Conservation (phyloP, 2,797 vertebrate genomes). For the Melanotaenia pygmaea region DNA sequence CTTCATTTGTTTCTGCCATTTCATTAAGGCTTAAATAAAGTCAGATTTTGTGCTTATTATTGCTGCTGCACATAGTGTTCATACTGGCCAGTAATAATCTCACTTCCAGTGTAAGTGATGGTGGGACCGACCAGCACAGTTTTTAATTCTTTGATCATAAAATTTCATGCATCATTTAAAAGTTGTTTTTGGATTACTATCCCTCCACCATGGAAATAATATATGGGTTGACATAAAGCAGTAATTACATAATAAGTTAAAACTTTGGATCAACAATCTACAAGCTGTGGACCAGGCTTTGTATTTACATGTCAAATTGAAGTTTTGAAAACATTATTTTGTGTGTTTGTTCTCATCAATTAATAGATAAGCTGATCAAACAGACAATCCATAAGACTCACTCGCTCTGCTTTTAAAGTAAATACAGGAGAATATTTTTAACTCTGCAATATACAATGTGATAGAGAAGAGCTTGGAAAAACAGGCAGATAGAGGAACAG, state of each 20-base stretch:
- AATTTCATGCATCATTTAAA: too few relatives aligned
- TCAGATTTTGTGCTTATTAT: neutral
- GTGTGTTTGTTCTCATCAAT: conserved; percentile 55
- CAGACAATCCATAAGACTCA: conserved; percentile 48
- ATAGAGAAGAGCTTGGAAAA: conserved; percentile 42
- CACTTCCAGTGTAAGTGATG: too few relatives aligned
- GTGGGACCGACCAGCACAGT: too few relatives aligned
- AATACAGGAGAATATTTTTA: conserved; percentile 39
- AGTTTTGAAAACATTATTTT: conserved; percentile 10
- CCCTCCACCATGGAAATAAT: too few relatives aligned
- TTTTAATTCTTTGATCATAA: too few relatives aligned
- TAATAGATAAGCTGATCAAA: conserved; percentile 45
- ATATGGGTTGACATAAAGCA: too few relatives aligned
- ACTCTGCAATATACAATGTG: conserved; percentile 37
- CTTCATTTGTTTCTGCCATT: too few relatives aligned
- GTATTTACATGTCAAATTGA: neutral
- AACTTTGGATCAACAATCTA: neutral
- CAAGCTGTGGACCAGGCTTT: neutral
- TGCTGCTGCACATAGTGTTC: neutral
- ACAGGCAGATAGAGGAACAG: conserved; percentile 52
- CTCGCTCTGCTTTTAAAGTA: conserved; percentile 20
- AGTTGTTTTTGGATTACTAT: too few relatives aligned
- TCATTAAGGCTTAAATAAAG: neutral
- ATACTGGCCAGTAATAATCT: neutral
- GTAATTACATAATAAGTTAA: too few relatives aligned